Evolutionary conservation across 1,140 invertebrate genomes (phyloP).

Genomic region (Hypothenemus hampei): DNA sequence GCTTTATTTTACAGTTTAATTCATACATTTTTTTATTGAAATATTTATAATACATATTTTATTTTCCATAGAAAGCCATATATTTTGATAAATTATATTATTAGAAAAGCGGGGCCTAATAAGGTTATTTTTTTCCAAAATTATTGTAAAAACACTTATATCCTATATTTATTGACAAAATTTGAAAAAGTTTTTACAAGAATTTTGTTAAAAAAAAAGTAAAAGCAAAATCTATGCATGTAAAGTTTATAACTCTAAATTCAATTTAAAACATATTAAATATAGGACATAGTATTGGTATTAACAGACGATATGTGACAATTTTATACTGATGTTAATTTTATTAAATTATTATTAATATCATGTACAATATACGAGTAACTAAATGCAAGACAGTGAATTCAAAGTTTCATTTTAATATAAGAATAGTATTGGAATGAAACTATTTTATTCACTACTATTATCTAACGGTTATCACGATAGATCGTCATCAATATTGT

Average conservation of each 20-base stretch:
- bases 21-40: constrained; percentile 34
- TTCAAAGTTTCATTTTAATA: too few species aligned
- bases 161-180: constrained; percentile 14
- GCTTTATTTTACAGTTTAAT: constrained; percentile 45
- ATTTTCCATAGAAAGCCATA: constrained; percentile 44
- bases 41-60: constrained; percentile 41
- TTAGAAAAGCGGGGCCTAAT: constrained; percentile 21
- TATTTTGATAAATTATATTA: constrained; percentile 24
- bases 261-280: constrained; percentile 8
- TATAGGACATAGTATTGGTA: constrained; percentile 34
- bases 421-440: too few species aligned
- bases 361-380: too few species aligned
- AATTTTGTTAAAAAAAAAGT: neutral
- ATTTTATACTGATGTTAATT: constrained; percentile 6
- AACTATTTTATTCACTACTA: too few species aligned
- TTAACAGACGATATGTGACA: constrained; percentile 42
- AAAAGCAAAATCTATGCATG: neutral
- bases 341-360: too few species aligned
- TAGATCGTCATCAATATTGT: constrained; percentile 43
- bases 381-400: too few species aligned
- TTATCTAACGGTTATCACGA: constrained; percentile 39
- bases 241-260: neutral
- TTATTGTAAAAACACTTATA: constrained; percentile 13
- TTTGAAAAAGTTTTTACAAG: constrained; percentile 11
- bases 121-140: constrained; percentile 19